Conservation (phyloP, 2,113 vertebrate species). For the cat (Felis catus) region F.catus_Fca126_mat1.0 CM031426.1:26633501-26634000, state of each 20-base stretch:
- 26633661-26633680: background rate
- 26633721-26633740: slow-evolving; percentile 19
- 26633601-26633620: background rate
- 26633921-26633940: background rate
- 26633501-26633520: background rate
- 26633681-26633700: background rate
- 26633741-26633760: background rate
- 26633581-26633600: background rate
- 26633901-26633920: background rate
- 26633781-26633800: background rate
- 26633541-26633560: background rate
- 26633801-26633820: background rate
- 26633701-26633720: background rate
- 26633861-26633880: background rate
- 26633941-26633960: background rate
- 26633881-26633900: background rate
- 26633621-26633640: background rate
- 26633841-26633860: background rate
- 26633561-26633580: background rate
- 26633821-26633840: background rate
- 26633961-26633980: background rate
- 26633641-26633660: background rate
- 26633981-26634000: background rate
- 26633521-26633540: background rate
- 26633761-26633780: background rate